Evolutionary conservation across 2,888 invertebrate species (phyloP), one percentile per base, ranked within the genome.

Genomic region (Phanerotoma sp.): DNA sequence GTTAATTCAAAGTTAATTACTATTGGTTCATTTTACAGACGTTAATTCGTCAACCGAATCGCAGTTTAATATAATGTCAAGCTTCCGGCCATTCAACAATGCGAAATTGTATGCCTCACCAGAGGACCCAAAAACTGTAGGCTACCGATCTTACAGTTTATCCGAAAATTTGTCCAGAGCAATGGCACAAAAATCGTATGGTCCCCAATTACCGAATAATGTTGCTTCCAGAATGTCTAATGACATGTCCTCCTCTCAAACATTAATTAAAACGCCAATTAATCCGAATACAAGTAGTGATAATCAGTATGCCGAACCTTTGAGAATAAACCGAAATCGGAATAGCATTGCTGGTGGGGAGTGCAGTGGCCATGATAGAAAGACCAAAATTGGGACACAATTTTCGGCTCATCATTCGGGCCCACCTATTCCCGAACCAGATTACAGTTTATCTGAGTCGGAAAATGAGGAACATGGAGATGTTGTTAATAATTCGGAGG

Each of bases 341-440:
- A n/a, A 77, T 63, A 75, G 77, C 58, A 73, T 68, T 9, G 71
- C 64, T 3, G 67, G 72, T 46, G n/a, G n/a, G n/a, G n/a, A n/a
- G n/a, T n/a, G n/a, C n/a, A n/a, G n/a, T n/a, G n/a, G n/a, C n/a
- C n/a, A n/a, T n/a, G n/a, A n/a, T n/a, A n/a, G n/a, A n/a, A n/a
- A n/a, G n/a, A n/a, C n/a, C n/a, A n/a, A n/a, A n/a, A n/a, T n/a
- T n/a, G n/a, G n/a, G n/a, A n/a, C n/a, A n/a, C n/a, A n/a, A n/a
- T n/a, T n/a, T n/a, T n/a, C n/a, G n/a, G n/a, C n/a, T n/a, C n/a
- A n/a, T n/a, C n/a, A n/a, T n/a, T n/a, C n/a, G n/a, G n/a, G n/a
- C n/a, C n/a, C n/a, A n/a, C n/a, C n/a, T n/a, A 93, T 93, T 65
- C 93, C 93, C 0, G 93, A 93, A 71, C 93, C 93, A 0, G 93